phyloP scores from a whole-genome alignment of 2,888 invertebrate genomes.

The Bedellia somnulentella region DNA sequence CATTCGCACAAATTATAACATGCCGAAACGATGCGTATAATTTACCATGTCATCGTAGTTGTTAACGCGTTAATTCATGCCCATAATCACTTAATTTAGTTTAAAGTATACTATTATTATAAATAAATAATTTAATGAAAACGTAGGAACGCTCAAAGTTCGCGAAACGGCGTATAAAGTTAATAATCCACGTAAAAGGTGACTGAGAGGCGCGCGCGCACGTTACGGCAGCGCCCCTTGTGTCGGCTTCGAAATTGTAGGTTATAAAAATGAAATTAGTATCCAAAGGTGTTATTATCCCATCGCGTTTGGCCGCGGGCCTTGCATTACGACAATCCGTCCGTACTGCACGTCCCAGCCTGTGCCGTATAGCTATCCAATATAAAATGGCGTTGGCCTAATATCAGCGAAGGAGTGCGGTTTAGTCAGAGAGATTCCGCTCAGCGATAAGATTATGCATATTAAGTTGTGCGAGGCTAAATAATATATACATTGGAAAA shows the following conservation, averaged over 20 bases:
- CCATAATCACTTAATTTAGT: slow-evolving; percentile 57
- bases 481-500: slow-evolving; percentile 55
- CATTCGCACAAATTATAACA: too few relatives aligned
- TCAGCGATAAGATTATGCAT: slow-evolving; percentile 60
- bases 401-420: slow-evolving; percentile 53
- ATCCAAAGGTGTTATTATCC: slow-evolving; percentile 61
- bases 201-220: slow-evolving; percentile 44
- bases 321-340: slow-evolving; percentile 63
- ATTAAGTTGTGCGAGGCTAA: slow-evolving; percentile 56
- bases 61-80: slow-evolving; percentile 38
- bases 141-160: slow-evolving; percentile 53
- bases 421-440: slow-evolving; percentile 53
- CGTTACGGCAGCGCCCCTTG: slow-evolving; percentile 59
- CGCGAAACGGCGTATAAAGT: slow-evolving; percentile 59
- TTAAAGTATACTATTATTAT: slow-evolving; percentile 49
- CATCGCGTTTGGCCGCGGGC: slow-evolving; percentile 59
- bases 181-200: slow-evolving; percentile 56
- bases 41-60: slow-evolving; percentile 43
- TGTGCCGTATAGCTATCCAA: slow-evolving; percentile 59
- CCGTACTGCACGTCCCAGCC: slow-evolving; percentile 62
- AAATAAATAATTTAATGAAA: slow-evolving; percentile 54
- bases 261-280: slow-evolving; percentile 63
- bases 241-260: slow-evolving; percentile 62
- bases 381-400: slow-evolving; percentile 62
- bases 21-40: slow-evolving; percentile 36